Conservation (phyloP, 2,113 vertebrate genomes). For the Nycticebus coucang region DNA sequence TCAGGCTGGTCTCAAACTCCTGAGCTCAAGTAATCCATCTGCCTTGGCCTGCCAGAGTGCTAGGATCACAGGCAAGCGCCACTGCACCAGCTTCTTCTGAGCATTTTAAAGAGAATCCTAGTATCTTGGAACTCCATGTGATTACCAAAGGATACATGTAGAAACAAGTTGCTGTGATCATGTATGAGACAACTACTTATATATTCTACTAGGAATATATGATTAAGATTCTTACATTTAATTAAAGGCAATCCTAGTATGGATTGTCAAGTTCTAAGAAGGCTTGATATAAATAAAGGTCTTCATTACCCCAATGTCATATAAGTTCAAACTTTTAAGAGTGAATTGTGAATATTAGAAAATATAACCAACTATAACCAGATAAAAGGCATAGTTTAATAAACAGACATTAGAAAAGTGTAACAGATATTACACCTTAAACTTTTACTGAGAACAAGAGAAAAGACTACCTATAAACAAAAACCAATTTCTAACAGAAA, state of each 20-base stretch:
- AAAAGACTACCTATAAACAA: not conserved
- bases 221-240: not conserved
- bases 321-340: not conserved
- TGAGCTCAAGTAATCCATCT: too few relatives aligned
- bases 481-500: not conserved
- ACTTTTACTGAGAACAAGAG: constrained; percentile 44
- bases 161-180: not conserved
- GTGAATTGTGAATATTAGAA: not conserved
- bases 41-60: too few relatives aligned
- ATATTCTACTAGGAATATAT: not conserved
- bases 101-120: not conserved
- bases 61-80: too few relatives aligned
- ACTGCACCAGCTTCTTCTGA: not conserved
- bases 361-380: not conserved
- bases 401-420: not conserved
- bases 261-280: not conserved
- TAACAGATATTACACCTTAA: not conserved
- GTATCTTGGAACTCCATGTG: not conserved
- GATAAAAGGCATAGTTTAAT: not conserved
- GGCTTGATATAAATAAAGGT: not conserved
- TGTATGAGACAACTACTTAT: not conserved
- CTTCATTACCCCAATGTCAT: not conserved
- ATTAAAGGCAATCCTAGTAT: not conserved
- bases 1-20: too few relatives aligned
- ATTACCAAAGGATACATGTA: not conserved